Percentiles rank a stretch among this genome's conserved stretches.
Conservation (phyloP, 2,113 vertebrate genomes). For the Campylorhamphus procurvoides region DNA sequence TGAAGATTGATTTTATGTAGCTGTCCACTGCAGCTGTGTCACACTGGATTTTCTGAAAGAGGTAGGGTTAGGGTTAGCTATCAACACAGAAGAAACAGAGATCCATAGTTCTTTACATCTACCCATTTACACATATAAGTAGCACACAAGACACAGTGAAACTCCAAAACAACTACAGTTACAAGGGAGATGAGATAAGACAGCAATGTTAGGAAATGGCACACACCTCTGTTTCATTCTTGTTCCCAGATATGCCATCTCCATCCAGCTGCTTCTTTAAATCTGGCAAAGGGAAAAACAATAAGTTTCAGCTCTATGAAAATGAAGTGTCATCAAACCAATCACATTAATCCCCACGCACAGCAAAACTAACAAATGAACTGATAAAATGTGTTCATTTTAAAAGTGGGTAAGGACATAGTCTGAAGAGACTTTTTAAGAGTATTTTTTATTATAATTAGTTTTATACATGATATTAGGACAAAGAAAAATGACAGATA, state of each 20-base stretch:
- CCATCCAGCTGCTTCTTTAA: slow-evolving; percentile 80
- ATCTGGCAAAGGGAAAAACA: slow-evolving; percentile 73
- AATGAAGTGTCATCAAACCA: not conserved
- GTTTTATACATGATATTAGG: not conserved
- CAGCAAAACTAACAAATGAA: not conserved
- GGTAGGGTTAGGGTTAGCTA: not conserved
- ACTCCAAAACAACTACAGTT: not conserved
- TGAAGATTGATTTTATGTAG: slow-evolving; percentile 79
- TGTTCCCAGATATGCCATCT: slow-evolving; percentile 57
- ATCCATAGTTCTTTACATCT: not conserved
- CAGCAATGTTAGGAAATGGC: not conserved
- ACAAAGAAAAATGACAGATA: not conserved
- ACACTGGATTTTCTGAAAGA: slow-evolving; percentile 65
- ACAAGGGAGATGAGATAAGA: not conserved
- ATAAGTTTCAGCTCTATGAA: not conserved
- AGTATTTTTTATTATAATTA: not conserved
- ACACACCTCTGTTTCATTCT: slow-evolving; percentile 78
- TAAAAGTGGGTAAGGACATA: not conserved
- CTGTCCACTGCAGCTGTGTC: slow-evolving; percentile 74
- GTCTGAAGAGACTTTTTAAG: fast-evolving
- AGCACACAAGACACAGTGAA: fast-evolving
- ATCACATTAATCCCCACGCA: not conserved
- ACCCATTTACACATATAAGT: not conserved
- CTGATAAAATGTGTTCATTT: not conserved
- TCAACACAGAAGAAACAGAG: not conserved